phyloP scores from a whole-genome alignment of 2,888 invertebrate species.

The Encarsia formosa region DNA sequence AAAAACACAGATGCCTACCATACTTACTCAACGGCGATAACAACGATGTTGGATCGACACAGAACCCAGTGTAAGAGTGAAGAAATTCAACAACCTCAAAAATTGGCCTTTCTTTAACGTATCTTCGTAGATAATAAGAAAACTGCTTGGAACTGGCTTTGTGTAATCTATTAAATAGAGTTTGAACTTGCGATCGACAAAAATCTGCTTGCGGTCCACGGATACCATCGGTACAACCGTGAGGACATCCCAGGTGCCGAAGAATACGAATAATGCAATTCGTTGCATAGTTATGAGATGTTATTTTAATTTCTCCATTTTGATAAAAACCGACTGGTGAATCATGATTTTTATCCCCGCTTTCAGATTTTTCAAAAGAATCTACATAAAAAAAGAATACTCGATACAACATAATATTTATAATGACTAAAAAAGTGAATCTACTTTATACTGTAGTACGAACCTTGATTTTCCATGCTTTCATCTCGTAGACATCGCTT shows the following conservation, averaged over 20 bases:
- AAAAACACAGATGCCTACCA: too few relatives aligned
- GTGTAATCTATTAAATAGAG: constrained; percentile 71
- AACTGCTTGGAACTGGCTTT: constrained; percentile 65
- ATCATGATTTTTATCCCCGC: constrained; percentile 35
- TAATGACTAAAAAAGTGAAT: too few relatives aligned
- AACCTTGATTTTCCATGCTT: constrained; percentile 8
- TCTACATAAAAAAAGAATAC: too few relatives aligned
- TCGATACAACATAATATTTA: too few relatives aligned
- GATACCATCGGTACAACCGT: constrained; percentile 79
- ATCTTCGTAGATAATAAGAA: constrained; percentile 64
- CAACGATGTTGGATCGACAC: constrained; percentile 82
- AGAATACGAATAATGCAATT: constrained; percentile 69
- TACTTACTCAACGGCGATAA: constrained; percentile 84
- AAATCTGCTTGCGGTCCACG: constrained; percentile 87
- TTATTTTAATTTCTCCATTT: constrained; percentile 33
- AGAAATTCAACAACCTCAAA: constrained; percentile 87
- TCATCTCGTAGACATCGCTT: constrained; percentile 47
- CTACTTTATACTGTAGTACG: too few relatives aligned
- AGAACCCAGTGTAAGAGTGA: constrained; percentile 93
- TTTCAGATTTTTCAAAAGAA: constrained; percentile 33
- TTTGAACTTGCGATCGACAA: constrained; percentile 81
- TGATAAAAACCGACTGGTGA: constrained; percentile 33
- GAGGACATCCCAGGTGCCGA: constrained; percentile 88
- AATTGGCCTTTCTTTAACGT: constrained; percentile 74
- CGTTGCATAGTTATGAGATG: constrained; percentile 71